Conservation (phyloP, 1,140 invertebrate species). For the Coboldia fuscipes region DNA sequence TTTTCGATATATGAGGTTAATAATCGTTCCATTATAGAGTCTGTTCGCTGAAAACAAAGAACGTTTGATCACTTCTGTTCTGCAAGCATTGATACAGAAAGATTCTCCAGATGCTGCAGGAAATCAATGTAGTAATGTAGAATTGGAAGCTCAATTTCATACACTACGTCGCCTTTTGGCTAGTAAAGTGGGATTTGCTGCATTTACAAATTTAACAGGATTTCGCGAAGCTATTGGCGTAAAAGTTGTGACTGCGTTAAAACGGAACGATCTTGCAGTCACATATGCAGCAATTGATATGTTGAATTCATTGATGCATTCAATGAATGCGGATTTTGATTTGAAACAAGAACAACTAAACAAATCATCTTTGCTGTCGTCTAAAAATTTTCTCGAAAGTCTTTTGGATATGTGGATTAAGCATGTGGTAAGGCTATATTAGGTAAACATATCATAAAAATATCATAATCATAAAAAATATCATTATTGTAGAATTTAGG, state of each 20-base stretch:
- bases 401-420: constrained; percentile 87
- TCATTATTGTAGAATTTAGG: constrained; percentile 40
- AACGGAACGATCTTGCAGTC: constrained; percentile 69
- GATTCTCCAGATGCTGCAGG: constrained; percentile 38
- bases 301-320: constrained; percentile 94
- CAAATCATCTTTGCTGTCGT: constrained; percentile 87
- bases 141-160: constrained; percentile 86
- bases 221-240: constrained; percentile 88
- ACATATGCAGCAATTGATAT: constrained; percentile 94
- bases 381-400: constrained; percentile 78
- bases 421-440: constrained; percentile 57
- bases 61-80: constrained; percentile 69
- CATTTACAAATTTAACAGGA: constrained; percentile 75
- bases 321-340: constrained; percentile 93
- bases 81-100: constrained; percentile 51
- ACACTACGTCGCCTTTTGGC: constrained; percentile 80
- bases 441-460: constrained; percentile 3
- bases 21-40: constrained; percentile 29
- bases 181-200: constrained; percentile 92
- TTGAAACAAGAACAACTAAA: constrained; percentile 93
- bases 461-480: background rate
- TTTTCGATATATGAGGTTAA: background rate
- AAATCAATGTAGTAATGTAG: constrained; percentile 29
- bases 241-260: constrained; percentile 79
- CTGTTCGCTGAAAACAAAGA: constrained; percentile 98